Evolutionary conservation across 2,888 invertebrate species (phyloP).

Genomic region (Trissolcus brochymenae): DNA sequence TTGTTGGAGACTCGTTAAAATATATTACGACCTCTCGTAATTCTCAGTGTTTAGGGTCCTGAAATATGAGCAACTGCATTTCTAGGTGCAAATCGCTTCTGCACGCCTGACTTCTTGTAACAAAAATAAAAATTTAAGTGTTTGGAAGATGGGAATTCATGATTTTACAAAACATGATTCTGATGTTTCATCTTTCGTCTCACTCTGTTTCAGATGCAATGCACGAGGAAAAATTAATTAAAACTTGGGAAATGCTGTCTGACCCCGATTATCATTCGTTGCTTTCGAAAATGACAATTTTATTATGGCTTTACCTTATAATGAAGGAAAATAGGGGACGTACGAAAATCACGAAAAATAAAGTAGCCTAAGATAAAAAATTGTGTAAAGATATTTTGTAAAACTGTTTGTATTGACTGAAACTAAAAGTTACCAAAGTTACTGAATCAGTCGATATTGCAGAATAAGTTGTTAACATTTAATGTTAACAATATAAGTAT

Average conservation of each 20-base stretch:
- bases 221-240: constrained; percentile 19
- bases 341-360: too few relatives aligned
- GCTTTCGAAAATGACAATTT: constrained; percentile 22
- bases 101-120: background rate
- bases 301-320: constrained; percentile 22
- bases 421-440: too few relatives aligned
- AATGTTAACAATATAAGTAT: too few relatives aligned
- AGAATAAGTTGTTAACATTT: too few relatives aligned
- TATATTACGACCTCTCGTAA: constrained; percentile 50
- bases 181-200: background rate
- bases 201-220: constrained; percentile 9
- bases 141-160: background rate
- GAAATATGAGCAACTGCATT: constrained; percentile 15
- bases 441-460: too few relatives aligned
- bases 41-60: constrained; percentile 44
- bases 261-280: constrained; percentile 11
- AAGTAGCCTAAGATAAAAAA: too few relatives aligned
- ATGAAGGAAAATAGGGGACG: constrained; percentile 28
- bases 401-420: too few relatives aligned
- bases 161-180: background rate
- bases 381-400: too few relatives aligned
- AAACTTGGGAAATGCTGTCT: constrained; percentile 22
- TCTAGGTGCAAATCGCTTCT: constrained; percentile 10
- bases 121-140: constrained; percentile 2
- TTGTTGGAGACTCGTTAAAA: constrained; percentile 50